Conservation (phyloP, 1,140 invertebrate species). For the Drosophila funebris region DNA sequence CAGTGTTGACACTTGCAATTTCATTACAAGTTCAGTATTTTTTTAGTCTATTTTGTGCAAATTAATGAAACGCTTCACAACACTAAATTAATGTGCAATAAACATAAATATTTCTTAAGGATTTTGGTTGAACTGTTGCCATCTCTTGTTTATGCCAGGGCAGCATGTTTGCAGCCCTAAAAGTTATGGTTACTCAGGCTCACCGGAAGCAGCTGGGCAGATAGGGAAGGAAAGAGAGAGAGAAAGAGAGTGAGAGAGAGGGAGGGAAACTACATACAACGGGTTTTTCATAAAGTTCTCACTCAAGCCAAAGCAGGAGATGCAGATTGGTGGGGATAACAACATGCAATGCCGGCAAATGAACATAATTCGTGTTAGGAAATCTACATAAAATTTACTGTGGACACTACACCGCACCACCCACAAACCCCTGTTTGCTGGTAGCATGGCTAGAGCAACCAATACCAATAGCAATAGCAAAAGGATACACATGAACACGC, state of each 20-base stretch:
- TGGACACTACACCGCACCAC: slow-evolving; percentile 25
- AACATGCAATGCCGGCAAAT: slow-evolving; percentile 67
- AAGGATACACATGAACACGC: slow-evolving; percentile 30
- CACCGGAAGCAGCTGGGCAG: slow-evolving; percentile 6
- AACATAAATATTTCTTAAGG: slow-evolving; percentile 7
- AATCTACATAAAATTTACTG: slow-evolving; percentile 83
- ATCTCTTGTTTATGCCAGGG: slow-evolving; percentile 3
- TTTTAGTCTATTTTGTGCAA: not conserved
- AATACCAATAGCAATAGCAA: slow-evolving; percentile 8
- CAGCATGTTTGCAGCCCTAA: slow-evolving; percentile 16
- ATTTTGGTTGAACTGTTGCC: slow-evolving; percentile 7
- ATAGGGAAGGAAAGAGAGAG: not conserved
- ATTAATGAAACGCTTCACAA: not conserved
- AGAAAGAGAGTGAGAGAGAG: not conserved
- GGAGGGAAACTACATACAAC: slow-evolving; percentile 7
- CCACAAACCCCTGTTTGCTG: not conserved
- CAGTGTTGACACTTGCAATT: not conserved
- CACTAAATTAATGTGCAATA: slow-evolving; percentile 21
- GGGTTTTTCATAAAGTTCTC: slow-evolving; percentile 67
- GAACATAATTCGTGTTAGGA: slow-evolving; percentile 80
- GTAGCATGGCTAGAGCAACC: not conserved
- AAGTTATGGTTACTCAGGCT: slow-evolving; percentile 29
- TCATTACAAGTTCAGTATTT: not conserved
- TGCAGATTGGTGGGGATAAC: slow-evolving; percentile 45
- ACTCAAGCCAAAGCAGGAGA: slow-evolving; percentile 1